These are phyloP conservation scores for Anthrax anthrax DNA, from an alignment of 2,888 invertebrate species.

Conservation along the genomic window DNA sequence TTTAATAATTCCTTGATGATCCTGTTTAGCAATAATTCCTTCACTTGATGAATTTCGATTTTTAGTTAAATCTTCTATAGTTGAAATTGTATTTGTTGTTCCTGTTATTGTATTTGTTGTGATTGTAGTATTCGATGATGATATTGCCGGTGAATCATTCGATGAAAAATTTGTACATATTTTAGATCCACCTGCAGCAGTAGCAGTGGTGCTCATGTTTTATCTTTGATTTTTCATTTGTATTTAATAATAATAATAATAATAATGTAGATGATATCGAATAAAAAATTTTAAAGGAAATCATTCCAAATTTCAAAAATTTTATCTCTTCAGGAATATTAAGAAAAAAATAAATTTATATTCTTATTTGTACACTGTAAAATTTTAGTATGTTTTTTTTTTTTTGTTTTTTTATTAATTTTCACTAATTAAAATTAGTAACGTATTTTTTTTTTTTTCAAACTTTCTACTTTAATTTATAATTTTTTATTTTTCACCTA, in stretches of 20 bases:
- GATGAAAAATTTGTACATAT: not conserved
- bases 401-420: too few species aligned
- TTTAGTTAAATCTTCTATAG: slow-evolving; percentile 4
- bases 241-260: not conserved
- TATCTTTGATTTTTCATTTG: slow-evolving; percentile 10
- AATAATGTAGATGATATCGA: not conserved
- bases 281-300: slow-evolving; percentile 1
- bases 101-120: not conserved
- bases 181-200: slow-evolving; percentile 8
- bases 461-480: too few species aligned
- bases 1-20: slow-evolving; percentile 8
- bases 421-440: too few species aligned
- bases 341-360: too few species aligned
- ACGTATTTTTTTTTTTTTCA: too few species aligned
- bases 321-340: too few species aligned
- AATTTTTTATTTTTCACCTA: too few species aligned
- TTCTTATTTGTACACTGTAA: too few species aligned
- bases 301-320: slow-evolving; percentile 3
- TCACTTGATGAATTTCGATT: not conserved
- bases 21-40: not conserved
- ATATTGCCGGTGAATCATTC: slow-evolving; percentile 1
- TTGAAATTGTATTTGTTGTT: too few species aligned
- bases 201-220: slow-evolving; percentile 15
- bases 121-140: slow-evolving; percentile 5
- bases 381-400: too few species aligned